phyloP scores from a whole-genome alignment of 2,888 invertebrate species.

The Polydrusus cervinus region DNA sequence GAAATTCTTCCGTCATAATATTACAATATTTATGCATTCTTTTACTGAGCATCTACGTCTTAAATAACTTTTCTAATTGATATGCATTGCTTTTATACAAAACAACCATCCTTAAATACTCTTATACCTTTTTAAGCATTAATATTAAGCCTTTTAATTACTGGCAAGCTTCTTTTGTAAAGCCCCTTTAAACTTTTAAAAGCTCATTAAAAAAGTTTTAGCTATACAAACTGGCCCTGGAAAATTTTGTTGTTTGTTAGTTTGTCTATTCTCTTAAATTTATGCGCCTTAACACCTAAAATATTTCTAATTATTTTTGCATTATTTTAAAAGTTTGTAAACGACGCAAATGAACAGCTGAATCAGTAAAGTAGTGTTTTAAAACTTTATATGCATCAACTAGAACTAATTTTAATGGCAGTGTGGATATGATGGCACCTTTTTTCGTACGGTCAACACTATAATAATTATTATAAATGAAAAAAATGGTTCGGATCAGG shows the following conservation, averaged over 20 bases:
- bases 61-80: constrained; percentile 10
- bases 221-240: constrained; percentile 29
- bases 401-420: background rate
- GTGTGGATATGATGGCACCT: too few species aligned
- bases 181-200: constrained; percentile 48
- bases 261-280: constrained; percentile 22
- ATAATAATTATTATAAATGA: too few species aligned
- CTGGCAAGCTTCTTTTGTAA: constrained; percentile 47
- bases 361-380: background rate
- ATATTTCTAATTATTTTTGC: constrained; percentile 5
- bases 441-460: too few species aligned
- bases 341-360: background rate
- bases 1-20: too few species aligned
- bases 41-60: too few species aligned
- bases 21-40: too few species aligned
- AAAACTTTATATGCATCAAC: background rate
- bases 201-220: constrained; percentile 45
- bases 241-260: constrained; percentile 36
- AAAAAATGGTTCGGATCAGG: too few species aligned
- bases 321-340: background rate
- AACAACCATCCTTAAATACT: constrained; percentile 6
- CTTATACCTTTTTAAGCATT: constrained; percentile 22
- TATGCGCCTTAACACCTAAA: constrained; percentile 24
- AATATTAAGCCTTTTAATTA: constrained; percentile 45
- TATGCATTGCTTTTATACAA: constrained; percentile 2